A percentile compares a stretch with the other conserved stretches of the same genome.
phyloP scores from a whole-genome alignment of 2,113 vertebrate species.

The Eulemur rufifrons region DNA sequence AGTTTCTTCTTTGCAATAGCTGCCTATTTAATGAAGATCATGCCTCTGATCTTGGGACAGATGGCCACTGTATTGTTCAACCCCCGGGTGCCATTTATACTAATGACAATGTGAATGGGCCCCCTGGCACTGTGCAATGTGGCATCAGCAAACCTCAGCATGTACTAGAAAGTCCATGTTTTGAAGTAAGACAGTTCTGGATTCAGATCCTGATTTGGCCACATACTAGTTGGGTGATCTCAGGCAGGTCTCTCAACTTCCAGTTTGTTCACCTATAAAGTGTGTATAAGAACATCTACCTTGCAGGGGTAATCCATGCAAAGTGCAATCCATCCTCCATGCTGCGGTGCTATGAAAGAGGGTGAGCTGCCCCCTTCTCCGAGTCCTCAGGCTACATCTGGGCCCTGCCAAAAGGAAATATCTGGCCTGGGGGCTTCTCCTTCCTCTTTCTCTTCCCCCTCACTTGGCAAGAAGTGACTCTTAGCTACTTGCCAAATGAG shows the following conservation, averaged over 20 bases:
- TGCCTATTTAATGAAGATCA: not conserved
- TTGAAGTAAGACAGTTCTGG: not conserved
- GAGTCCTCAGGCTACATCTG: not conserved
- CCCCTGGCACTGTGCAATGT: not conserved
- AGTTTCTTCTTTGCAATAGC: not conserved
- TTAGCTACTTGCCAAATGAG: not conserved
- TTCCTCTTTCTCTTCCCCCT: not conserved
- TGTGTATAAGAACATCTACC: not conserved
- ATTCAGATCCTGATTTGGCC: not conserved
- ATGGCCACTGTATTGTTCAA: not conserved
- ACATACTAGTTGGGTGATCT: not conserved
- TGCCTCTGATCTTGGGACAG: not conserved
- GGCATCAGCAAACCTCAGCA: not conserved
- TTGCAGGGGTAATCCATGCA: not conserved
- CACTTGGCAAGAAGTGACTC: not conserved
- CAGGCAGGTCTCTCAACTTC: not conserved
- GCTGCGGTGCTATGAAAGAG: not conserved
- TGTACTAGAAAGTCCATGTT: not conserved
- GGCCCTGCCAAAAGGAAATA: not conserved
- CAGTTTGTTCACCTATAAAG: not conserved
- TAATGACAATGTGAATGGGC: not conserved
- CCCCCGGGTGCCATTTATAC: not conserved
- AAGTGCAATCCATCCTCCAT: fast-evolving
- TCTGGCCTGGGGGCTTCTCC: not conserved
- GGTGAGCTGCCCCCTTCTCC: not conserved